Conservation (phyloP, 2,113 vertebrate species). For the Cyanoderma ruficeps region DNA sequence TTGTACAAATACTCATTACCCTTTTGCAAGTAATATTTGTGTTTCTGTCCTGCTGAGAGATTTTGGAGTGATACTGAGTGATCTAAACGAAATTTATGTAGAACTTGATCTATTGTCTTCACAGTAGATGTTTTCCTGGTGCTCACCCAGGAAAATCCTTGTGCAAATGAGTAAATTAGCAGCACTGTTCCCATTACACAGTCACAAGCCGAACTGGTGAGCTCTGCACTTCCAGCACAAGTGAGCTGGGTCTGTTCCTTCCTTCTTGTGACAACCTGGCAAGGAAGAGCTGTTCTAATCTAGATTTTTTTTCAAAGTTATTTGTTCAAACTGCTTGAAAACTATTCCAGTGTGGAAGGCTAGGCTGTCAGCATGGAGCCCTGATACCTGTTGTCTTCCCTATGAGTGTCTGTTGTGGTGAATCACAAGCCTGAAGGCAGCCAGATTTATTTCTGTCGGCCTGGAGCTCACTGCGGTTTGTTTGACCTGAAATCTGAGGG, state of each 20-base stretch:
- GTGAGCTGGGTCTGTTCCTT: background rate
- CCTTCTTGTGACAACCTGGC: background rate
- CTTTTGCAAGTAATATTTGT: background rate
- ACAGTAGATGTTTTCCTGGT: background rate
- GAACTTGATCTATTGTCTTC: background rate
- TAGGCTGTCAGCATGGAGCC: background rate
- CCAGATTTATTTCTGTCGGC: background rate
- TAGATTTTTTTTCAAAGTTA: background rate
- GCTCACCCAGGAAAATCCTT: background rate
- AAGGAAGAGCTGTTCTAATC: background rate
- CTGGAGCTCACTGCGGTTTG: background rate
- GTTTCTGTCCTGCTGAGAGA: background rate
- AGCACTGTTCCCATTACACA: background rate
- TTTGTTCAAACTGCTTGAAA: background rate
- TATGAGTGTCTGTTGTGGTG: background rate
- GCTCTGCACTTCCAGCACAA: background rate
- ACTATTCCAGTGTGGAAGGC: background rate
- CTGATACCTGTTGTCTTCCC: background rate
- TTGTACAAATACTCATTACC: background rate
- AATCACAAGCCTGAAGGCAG: background rate
- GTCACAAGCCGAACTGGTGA: background rate
- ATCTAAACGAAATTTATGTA: background rate
- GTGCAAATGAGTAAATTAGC: background rate
- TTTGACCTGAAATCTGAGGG: background rate
- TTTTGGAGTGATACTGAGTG: background rate